A percentile compares a stretch with the other conserved stretches of the same genome.
Conservation (phyloP, 2,888 invertebrate genomes). For the Melieria omissa region DNA sequence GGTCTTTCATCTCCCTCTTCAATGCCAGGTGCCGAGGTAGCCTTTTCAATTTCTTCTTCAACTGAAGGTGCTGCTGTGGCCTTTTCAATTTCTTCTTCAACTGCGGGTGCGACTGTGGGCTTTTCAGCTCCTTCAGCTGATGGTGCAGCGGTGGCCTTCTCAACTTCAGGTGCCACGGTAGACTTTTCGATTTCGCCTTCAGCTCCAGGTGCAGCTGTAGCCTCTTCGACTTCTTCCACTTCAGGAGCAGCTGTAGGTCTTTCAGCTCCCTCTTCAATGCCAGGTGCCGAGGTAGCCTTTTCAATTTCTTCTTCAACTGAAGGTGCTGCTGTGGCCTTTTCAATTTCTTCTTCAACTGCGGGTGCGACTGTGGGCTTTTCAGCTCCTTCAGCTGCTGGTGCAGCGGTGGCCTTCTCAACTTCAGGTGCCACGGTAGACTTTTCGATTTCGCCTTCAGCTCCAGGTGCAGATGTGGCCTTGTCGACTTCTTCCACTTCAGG, state of each 20-base stretch:
- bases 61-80: neutral
- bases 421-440: conserved; percentile 43
- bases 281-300: conserved; percentile 12
- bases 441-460: conserved; percentile 27
- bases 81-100: conserved; percentile 34
- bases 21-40: neutral
- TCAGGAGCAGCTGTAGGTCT: neutral
- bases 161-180: conserved; percentile 42
- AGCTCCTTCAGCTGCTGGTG: conserved; percentile 18
- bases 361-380: conserved; percentile 35
- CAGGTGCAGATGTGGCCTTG: conserved; percentile 8
- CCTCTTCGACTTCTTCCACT: conserved; percentile 15
- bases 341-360: neutral
- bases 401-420: conserved; percentile 36
- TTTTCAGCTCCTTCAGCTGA: neutral
- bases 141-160: conserved; percentile 28
- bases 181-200: conserved; percentile 34
- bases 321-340: conserved; percentile 30
- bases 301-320: conserved; percentile 27
- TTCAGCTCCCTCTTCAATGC: neutral
- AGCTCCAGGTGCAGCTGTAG: conserved; percentile 2
- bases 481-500: conserved; percentile 12
- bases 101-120: conserved; percentile 17
- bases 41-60: conserved; percentile 29
- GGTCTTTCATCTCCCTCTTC: neutral